Percentiles rank a stretch among this genome's conserved stretches.
Conservation (phyloP, 2,888 invertebrate genomes). For the Cephus sareptanus region DNA sequence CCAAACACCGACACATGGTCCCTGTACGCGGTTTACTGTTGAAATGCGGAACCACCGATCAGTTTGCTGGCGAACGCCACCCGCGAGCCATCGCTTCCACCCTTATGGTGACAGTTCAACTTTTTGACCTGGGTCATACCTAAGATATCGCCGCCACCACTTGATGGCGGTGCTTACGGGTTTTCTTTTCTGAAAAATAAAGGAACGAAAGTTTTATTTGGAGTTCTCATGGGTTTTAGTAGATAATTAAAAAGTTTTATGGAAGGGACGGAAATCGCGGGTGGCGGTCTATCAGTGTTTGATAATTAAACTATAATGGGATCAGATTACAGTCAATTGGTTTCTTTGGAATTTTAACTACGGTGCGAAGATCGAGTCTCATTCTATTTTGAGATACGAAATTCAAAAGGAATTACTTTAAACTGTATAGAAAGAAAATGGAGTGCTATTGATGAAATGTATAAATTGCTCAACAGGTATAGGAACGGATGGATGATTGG, state of each 20-base stretch:
- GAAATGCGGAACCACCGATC: background rate
- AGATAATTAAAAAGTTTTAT: background rate
- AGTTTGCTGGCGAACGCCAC: slow-evolving; percentile 14
- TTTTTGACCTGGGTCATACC: background rate
- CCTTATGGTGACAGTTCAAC: background rate
- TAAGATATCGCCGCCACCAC: background rate
- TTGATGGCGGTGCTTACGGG: background rate
- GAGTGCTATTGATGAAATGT: background rate
- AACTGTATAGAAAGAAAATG: background rate
- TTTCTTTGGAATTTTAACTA: background rate
- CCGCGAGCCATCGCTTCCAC: slow-evolving; percentile 10
- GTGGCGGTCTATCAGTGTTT: background rate
- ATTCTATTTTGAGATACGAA: background rate
- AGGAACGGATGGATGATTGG: background rate
- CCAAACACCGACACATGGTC: slow-evolving; percentile 32
- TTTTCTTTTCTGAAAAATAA: background rate
- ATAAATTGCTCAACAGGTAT: background rate
- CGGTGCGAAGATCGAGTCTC: background rate
- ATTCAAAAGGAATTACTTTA: background rate
- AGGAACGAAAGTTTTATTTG: background rate
- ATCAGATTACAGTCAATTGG: background rate
- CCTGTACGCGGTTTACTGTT: background rate
- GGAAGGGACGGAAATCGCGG: background rate
- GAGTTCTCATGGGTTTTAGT: background rate
- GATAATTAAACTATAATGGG: background rate